Conservation (phyloP, 2,113 vertebrate species). For the Anhinga rufa region DNA sequence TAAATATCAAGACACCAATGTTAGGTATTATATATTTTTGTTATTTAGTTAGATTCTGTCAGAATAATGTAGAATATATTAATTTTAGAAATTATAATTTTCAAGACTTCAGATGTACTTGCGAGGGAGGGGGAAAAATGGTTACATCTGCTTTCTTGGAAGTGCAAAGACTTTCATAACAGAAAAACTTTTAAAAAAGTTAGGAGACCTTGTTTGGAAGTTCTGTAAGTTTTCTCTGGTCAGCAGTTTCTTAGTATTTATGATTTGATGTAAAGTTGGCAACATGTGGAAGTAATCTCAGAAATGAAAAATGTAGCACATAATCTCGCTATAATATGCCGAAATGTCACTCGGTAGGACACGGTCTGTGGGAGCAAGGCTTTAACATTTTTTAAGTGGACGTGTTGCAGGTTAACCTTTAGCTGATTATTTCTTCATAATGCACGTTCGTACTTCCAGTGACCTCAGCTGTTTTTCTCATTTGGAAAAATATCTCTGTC, state of each 20-base stretch:
- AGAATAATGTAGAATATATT: not conserved
- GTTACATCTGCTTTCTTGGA: not conserved
- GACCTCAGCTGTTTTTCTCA: not conserved
- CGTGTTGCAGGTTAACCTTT: not conserved
- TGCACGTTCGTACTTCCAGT: accelerated
- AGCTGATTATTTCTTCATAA: not conserved
- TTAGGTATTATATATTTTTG: not conserved
- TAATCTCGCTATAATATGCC: accelerated
- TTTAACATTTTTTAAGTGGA: not conserved
- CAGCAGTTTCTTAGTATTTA: not conserved
- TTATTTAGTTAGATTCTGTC: not conserved
- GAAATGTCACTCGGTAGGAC: not conserved
- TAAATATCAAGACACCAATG: not conserved
- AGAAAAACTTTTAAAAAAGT: not conserved
- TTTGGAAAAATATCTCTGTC: not conserved
- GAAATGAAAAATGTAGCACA: not conserved
- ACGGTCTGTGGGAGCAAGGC: not conserved
- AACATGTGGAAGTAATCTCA: not conserved
- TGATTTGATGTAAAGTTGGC: not conserved
- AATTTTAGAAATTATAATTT: not conserved
- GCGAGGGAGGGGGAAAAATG: not conserved
- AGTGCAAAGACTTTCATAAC: not conserved
- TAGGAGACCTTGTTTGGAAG: not conserved
- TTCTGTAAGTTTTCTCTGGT: not conserved
- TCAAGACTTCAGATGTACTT: not conserved